Evolutionary conservation across 2,113 vertebrate genomes (phyloP).

Genomic region (Sciurus niger): DNA sequence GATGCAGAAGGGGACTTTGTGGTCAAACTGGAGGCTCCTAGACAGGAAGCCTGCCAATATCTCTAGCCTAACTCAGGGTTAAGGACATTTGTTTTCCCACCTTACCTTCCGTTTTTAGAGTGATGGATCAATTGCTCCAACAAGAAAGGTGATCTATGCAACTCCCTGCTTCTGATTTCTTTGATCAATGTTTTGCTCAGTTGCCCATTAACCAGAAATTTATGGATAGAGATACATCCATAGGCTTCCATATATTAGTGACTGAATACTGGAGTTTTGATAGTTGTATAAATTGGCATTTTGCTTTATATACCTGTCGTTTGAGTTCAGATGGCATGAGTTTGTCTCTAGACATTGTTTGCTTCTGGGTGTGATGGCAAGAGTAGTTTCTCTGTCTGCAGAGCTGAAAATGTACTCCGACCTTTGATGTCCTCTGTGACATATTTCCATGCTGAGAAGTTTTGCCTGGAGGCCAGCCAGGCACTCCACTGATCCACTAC

Average conservation of each 20-base stretch:
- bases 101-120: neutral
- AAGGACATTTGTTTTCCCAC: neutral
- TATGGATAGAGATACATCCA: conserved; percentile 32
- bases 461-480: neutral
- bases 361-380: neutral
- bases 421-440: neutral
- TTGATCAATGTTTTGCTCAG: conserved; percentile 5
- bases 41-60: neutral
- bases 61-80: neutral
- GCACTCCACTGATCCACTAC: neutral
- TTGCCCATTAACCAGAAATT: neutral
- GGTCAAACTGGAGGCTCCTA: neutral
- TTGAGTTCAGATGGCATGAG: neutral
- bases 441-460: neutral
- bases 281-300: neutral
- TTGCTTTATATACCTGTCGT: conserved; percentile 15
- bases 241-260: neutral
- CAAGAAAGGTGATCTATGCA: neutral
- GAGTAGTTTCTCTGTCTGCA: neutral
- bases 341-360: conserved; percentile 32
- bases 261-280: neutral
- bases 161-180: neutral
- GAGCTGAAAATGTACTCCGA: neutral
- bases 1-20: neutral
- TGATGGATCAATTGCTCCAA: neutral